These are phyloP conservation scores for Mystacides longicornis DNA, from an alignment of 2,888 invertebrate species.

Conservation along the genomic window DNA sequence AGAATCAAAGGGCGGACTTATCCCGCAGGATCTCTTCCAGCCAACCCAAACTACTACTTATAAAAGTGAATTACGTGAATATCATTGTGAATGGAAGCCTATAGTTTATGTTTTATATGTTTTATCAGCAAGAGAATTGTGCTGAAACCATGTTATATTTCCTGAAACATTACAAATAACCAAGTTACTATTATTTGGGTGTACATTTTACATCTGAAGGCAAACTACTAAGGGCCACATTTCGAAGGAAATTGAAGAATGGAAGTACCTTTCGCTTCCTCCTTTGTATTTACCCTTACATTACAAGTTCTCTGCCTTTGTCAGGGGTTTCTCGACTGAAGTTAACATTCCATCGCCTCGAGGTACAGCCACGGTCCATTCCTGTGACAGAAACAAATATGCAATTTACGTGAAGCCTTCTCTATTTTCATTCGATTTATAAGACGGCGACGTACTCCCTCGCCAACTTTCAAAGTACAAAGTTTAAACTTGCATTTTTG, in stretches of 20 bases:
- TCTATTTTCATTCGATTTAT: neutral
- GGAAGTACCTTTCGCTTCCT: neutral
- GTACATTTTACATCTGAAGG: too few relatives aligned
- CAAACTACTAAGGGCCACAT: neutral
- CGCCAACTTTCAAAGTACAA: neutral
- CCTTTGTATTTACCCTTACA: neutral
- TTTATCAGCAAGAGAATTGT: too few relatives aligned
- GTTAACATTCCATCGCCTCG: neutral
- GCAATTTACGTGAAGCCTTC: slow-evolving; percentile 5
- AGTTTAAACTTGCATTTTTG: neutral
- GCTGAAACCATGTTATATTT: too few relatives aligned
- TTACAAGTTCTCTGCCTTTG: neutral
- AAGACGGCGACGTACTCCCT: too few relatives aligned
- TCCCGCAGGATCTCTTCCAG: too few relatives aligned
- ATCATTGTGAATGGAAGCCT: too few relatives aligned
- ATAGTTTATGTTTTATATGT: too few relatives aligned
- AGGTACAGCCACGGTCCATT: neutral
- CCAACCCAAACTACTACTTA: too few relatives aligned
- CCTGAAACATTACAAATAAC: too few relatives aligned
- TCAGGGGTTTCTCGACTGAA: neutral
- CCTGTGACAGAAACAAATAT: slow-evolving; percentile 8
- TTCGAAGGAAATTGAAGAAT: neutral
- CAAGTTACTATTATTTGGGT: too few relatives aligned
- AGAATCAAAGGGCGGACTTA: too few relatives aligned
- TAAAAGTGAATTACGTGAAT: too few relatives aligned